phyloP scores from a whole-genome alignment of 1,140 invertebrate species.

The Diuraphis noxia region DNA sequence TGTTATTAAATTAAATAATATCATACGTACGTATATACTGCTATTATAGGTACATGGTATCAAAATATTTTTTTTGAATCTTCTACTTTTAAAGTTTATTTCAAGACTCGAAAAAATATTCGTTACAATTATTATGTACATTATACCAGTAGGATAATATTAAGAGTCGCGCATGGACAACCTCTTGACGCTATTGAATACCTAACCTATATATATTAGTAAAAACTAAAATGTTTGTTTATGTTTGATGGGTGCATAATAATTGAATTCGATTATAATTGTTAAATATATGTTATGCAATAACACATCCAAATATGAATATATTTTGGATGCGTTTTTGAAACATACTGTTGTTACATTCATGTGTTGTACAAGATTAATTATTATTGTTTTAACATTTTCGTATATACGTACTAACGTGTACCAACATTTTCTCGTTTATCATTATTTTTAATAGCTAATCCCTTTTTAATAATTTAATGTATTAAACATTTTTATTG shows the following conservation, averaged over 20 bases:
- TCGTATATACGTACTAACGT: neutral
- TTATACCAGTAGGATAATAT: neutral
- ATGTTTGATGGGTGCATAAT: neutral
- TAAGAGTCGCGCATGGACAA: neutral
- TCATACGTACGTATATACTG: neutral
- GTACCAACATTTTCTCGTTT: neutral
- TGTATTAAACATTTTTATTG: neutral
- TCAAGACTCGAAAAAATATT: neutral
- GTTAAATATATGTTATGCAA: neutral
- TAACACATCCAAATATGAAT: neutral
- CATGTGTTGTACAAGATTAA: neutral
- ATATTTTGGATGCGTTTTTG: too few relatives aligned
- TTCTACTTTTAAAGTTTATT: neutral
- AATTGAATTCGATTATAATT: neutral
- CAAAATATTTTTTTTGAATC: neutral
- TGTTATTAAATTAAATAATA: neutral
- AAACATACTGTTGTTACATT: too few relatives aligned
- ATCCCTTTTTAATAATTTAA: slow-evolving; percentile 10
- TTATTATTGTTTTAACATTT: slow-evolving; percentile 10
- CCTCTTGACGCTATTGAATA: neutral
- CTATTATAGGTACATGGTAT: slow-evolving; percentile 6
- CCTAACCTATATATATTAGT: neutral
- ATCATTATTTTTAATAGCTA: slow-evolving; percentile 10
- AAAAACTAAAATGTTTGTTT: neutral
- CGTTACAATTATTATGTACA: neutral